Evolutionary conservation across 2,888 invertebrate genomes (phyloP).

Genomic region (Diaprepes abbreviatus): DNA sequence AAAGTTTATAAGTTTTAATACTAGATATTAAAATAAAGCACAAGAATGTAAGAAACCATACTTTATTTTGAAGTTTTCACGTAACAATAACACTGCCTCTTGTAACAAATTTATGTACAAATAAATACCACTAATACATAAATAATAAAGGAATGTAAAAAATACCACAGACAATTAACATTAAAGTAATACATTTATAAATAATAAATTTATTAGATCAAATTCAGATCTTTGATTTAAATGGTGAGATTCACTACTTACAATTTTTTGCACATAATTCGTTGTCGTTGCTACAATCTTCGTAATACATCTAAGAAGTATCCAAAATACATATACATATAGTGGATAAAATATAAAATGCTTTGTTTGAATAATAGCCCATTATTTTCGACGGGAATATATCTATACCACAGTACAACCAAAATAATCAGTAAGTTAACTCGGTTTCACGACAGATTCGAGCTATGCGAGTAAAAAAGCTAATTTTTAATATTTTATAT

Average conservation of each 20-base stretch:
- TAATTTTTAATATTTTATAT: too few species aligned
- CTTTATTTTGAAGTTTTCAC: not conserved
- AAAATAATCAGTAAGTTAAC: too few species aligned
- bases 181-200: not conserved
- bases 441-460: too few species aligned
- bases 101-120: constrained; percentile 1
- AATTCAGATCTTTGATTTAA: constrained; percentile 5
- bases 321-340: constrained; percentile 15
- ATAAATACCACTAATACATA: constrained; percentile 8
- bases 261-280: not conserved
- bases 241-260: constrained; percentile 8
- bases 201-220: not conserved
- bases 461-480: too few species aligned
- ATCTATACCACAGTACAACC: too few species aligned
- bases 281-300: constrained; percentile 15
- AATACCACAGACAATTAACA: constrained; percentile 13
- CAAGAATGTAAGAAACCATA: not conserved
- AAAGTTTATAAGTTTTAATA: too few species aligned
- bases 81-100: not conserved
- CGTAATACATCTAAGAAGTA: constrained; percentile 6
- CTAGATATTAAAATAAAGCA: not conserved
- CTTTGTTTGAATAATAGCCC: too few species aligned
- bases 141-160: constrained; percentile 16
- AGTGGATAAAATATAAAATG: not conserved
- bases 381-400: too few species aligned